Percentiles rank a stretch among this genome's conserved stretches.
Evolutionary conservation across 1,140 invertebrate genomes (phyloP).

Genomic region (Harlomillsia oculata): DNA sequence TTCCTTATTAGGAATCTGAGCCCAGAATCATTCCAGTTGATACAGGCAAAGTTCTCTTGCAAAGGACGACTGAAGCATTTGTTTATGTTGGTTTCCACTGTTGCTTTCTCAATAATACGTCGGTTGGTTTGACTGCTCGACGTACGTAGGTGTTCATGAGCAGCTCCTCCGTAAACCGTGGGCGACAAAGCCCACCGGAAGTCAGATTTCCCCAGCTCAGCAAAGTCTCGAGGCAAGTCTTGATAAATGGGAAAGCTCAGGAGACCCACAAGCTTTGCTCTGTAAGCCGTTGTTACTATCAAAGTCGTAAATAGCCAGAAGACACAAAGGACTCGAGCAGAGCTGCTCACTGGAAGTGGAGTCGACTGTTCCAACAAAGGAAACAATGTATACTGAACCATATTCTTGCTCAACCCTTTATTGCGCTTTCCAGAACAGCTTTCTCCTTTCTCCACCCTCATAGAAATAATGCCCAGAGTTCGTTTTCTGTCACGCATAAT

Average conservation of each 20-base stretch:
- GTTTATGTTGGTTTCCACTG: neutral
- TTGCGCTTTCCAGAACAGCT: neutral
- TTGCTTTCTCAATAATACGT: neutral
- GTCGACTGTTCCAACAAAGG: neutral
- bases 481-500: too few species aligned
- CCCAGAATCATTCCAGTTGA: neutral
- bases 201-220: neutral
- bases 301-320: neutral
- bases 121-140: neutral
- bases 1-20: neutral
- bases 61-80: neutral
- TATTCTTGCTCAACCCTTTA: neutral
- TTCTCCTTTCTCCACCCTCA: too few species aligned
- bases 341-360: neutral
- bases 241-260: neutral
- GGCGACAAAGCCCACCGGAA: neutral
- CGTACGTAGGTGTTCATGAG: neutral
- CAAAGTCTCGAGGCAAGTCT: neutral
- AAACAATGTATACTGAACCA: neutral
- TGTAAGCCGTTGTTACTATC: neutral
- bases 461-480: too few species aligned
- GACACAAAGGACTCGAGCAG: neutral
- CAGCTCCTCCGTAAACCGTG: neutral
- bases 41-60: neutral
- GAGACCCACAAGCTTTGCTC: neutral